Conservation (phyloP, 2,113 vertebrate genomes). For the Gallinago undulata region DNA sequence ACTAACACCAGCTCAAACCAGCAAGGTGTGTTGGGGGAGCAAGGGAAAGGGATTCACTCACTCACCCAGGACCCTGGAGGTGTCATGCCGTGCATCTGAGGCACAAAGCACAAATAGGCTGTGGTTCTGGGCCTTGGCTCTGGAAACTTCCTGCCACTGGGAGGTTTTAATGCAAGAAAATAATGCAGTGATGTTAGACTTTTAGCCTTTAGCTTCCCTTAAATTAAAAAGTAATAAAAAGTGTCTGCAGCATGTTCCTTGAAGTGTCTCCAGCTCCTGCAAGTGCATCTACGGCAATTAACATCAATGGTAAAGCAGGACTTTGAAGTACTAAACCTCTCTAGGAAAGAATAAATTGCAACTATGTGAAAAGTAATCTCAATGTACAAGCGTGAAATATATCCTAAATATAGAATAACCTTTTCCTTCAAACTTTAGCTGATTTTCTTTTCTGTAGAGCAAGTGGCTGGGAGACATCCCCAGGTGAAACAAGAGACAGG, state of each 20-base stretch:
- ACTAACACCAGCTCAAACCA: neutral
- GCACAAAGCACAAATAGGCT: neutral
- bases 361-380: neutral
- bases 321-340: neutral
- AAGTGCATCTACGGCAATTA: neutral
- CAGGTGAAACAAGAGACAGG: neutral
- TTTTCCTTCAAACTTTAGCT: neutral
- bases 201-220: neutral
- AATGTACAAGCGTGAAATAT: neutral
- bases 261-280: neutral
- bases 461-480: neutral
- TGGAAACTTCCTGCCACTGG: neutral
- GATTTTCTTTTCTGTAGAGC: neutral
- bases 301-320: neutral
- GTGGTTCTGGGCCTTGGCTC: neutral
- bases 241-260: neutral
- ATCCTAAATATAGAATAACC: neutral
- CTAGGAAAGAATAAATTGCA: neutral
- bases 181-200: neutral
- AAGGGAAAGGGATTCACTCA: neutral
- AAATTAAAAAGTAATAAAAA: neutral
- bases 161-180: neutral
- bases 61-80: fast-evolving
- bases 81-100: fast-evolving
- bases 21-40: neutral